phyloP scores from a whole-genome alignment of 1,140 invertebrate species.

The Melitaea cinxia region DNA sequence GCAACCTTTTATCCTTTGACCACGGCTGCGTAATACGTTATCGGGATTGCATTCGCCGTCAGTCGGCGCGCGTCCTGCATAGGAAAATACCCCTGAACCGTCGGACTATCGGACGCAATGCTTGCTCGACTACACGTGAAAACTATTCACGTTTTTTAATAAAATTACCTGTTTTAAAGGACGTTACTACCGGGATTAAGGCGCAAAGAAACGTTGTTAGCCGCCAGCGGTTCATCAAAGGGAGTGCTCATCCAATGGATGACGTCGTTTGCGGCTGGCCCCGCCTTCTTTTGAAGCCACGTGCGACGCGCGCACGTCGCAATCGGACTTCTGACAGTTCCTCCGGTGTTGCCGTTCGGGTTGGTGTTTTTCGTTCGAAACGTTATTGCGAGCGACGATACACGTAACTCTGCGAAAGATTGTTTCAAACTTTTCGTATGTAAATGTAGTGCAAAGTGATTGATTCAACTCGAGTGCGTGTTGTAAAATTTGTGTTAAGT shows the following conservation, averaged over 20 bases:
- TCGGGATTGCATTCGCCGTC: constrained; percentile 62
- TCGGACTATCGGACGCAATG: constrained; percentile 41
- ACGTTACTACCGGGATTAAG: constrained; percentile 80
- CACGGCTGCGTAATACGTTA: constrained; percentile 58
- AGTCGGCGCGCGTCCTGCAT: constrained; percentile 42
- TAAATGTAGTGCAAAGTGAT: background rate
- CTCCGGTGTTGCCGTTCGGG: constrained; percentile 38
- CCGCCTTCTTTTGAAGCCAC: constrained; percentile 66
- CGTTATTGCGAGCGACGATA: constrained; percentile 37
- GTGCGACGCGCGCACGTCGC: constrained; percentile 72
- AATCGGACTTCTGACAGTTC: constrained; percentile 59
- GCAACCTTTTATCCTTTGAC: constrained; percentile 65
- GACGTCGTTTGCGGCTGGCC: constrained; percentile 36
- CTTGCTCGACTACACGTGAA: constrained; percentile 60
- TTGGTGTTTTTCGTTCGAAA: constrained; percentile 25
- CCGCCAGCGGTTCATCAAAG: constrained; percentile 77
- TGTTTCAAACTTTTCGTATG: constrained; percentile 28
- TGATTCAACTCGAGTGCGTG: background rate
- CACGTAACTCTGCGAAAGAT: constrained; percentile 30
- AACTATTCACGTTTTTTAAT: constrained; percentile 76
- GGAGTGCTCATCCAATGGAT: constrained; percentile 55
- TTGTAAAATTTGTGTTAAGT: constrained; percentile 10
- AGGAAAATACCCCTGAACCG: constrained; percentile 43
- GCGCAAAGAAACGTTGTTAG: constrained; percentile 76
- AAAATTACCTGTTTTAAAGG: constrained; percentile 80